A percentile compares a stretch with the other conserved stretches of the same genome.
Conservation (phyloP, 2,888 invertebrate genomes). For the Eupeodes latifasciatus region DNA sequence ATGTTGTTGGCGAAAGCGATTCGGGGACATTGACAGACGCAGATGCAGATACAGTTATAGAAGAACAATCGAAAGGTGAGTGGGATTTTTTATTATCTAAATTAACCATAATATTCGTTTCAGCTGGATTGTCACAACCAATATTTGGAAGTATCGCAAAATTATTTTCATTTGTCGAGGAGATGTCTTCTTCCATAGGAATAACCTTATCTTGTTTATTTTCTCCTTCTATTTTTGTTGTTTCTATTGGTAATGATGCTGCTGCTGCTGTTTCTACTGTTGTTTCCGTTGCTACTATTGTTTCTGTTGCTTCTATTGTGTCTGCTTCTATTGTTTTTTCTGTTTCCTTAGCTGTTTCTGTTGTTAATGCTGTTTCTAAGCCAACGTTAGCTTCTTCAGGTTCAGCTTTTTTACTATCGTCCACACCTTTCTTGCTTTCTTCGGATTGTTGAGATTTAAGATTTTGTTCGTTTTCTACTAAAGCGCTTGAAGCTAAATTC, state of each 20-base stretch:
- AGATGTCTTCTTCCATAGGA: constrained; percentile 24
- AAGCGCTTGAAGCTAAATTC: constrained; percentile 58
- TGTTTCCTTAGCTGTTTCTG: background rate
- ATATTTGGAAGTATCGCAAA: background rate
- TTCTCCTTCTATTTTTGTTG: background rate
- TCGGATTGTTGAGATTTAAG: constrained; percentile 25
- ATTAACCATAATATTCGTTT: constrained; percentile 1
- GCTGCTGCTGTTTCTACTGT: too few species aligned
- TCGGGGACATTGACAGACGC: background rate
- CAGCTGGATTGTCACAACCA: background rate
- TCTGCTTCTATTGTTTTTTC: background rate
- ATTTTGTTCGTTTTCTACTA: constrained; percentile 20
- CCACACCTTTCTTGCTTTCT: constrained; percentile 1
- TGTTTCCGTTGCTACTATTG: too few species aligned
- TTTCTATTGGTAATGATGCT: too few species aligned
- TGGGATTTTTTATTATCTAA: constrained; percentile 2
- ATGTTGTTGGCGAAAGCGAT: constrained; percentile 6
- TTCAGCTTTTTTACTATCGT: background rate
- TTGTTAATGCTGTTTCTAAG: background rate
- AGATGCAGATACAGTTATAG: background rate
- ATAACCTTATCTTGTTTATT: constrained; percentile 17
- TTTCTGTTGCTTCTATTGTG: too few species aligned
- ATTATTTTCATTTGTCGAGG: background rate
- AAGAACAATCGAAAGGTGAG: background rate
- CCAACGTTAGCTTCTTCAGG: background rate